Percentiles rank a stretch among this genome's conserved stretches.
Evolutionary conservation across 2,113 vertebrate genomes (phyloP).

Genomic region (Petaurus breviceps): DNA sequence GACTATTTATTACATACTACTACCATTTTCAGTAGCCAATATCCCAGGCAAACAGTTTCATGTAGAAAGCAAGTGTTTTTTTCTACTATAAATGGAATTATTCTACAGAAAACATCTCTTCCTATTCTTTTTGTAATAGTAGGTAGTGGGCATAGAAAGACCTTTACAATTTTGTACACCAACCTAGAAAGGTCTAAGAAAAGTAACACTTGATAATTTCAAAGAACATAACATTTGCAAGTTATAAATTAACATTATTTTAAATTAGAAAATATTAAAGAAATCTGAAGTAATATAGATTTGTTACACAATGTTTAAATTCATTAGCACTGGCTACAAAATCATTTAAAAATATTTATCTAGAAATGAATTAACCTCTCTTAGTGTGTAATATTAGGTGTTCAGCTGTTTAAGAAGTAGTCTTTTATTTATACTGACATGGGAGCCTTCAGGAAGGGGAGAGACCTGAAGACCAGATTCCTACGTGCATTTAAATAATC

Average conservation of each 20-base stretch:
- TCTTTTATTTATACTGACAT: neutral
- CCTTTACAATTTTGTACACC: neutral
- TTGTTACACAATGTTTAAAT: conserved; percentile 42
- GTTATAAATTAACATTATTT: conserved; percentile 28
- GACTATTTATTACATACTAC: neutral
- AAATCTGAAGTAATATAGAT: conserved; percentile 40
- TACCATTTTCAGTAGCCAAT: neutral
- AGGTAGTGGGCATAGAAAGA: neutral
- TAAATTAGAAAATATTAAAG: conserved; percentile 44
- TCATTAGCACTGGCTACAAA: neutral
- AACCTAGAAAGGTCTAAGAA: neutral
- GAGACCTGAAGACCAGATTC: neutral
- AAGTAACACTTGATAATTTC: neutral
- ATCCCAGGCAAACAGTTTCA: neutral
- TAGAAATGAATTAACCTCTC: neutral
- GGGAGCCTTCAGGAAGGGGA: neutral
- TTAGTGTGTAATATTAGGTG: neutral
- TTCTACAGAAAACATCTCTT: conserved; percentile 12
- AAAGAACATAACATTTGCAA: conserved; percentile 7
- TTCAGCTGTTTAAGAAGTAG: neutral
- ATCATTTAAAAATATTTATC: neutral
- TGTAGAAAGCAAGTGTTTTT: neutral
- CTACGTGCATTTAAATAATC: neutral
- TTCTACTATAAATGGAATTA: conserved; percentile 3
- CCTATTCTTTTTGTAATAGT: neutral